A percentile compares a stretch with the other conserved stretches of the same genome.
These are phyloP conservation scores for Cinclus mexicanus DNA, from an alignment of 2,113 vertebrate genomes.

Conservation along the genomic window DNA sequence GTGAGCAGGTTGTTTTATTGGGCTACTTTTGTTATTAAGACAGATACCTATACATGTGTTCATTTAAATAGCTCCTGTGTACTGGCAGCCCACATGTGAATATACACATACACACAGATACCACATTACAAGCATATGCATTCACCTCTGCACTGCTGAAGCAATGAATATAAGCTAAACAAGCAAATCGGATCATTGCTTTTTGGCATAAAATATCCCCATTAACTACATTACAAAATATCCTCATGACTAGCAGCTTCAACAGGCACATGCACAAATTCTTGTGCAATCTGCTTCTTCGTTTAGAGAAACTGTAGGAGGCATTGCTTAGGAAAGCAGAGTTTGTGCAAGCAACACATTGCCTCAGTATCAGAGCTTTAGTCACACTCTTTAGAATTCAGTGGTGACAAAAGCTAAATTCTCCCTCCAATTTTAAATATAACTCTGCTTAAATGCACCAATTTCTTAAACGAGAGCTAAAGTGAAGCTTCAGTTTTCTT, in stretches of 20 bases:
- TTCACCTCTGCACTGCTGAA: neutral
- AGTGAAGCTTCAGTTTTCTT: neutral
- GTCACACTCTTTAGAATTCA: slow-evolving; percentile 32
- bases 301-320: neutral
- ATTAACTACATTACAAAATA: neutral
- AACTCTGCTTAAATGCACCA: neutral
- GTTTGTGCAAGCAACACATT: slow-evolving; percentile 5
- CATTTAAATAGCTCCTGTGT: neutral
- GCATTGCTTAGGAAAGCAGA: slow-evolving; percentile 21
- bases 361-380: slow-evolving; percentile 35
- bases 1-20: neutral
- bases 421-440: slow-evolving; percentile 55
- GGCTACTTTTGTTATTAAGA: neutral
- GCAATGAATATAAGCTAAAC: neutral
- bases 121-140: no score
- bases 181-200: neutral
- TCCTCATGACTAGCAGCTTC: neutral
- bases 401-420: slow-evolving; percentile 39
- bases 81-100: neutral
- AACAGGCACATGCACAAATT: neutral
- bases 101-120: neutral
- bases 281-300: neutral
- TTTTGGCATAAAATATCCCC: neutral
- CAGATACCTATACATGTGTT: rapidly evolving
- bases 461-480: neutral